phyloP scores from a whole-genome alignment of 2,888 invertebrate genomes.

The Vesta saturnalis region DNA sequence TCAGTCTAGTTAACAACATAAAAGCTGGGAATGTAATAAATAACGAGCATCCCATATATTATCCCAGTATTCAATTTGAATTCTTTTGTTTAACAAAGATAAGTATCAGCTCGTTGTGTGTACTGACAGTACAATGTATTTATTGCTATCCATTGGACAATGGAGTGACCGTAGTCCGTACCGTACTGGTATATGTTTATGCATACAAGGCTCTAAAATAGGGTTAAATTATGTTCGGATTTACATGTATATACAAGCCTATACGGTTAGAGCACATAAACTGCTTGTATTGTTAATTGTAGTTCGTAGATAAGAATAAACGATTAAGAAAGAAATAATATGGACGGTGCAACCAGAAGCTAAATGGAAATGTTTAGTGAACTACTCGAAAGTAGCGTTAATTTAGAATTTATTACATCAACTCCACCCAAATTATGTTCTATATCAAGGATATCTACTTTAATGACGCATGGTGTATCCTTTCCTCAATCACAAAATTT shows the following conservation, averaged over 20 bases:
- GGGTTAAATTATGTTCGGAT: constrained; percentile 33
- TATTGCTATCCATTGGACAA: constrained; percentile 52
- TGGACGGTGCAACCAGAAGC: not conserved
- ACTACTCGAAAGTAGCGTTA: not conserved
- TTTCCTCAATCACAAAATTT: not conserved
- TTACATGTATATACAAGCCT: constrained; percentile 19
- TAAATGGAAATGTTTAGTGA: constrained; percentile 5
- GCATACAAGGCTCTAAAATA: constrained; percentile 32
- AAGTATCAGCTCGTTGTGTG: constrained; percentile 53
- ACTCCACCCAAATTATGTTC: constrained; percentile 8
- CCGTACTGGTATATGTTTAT: constrained; percentile 32
- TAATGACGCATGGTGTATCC: not conserved
- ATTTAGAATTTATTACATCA: not conserved
- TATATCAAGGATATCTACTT: not conserved
- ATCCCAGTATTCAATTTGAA: constrained; percentile 54
- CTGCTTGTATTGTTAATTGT: constrained; percentile 9
- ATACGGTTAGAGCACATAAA: constrained; percentile 14
- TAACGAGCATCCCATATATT: constrained; percentile 42
- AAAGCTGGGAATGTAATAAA: constrained; percentile 35
- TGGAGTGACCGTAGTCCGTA: constrained; percentile 42
- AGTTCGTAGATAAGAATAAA: constrained; percentile 8
- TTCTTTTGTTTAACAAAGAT: constrained; percentile 56
- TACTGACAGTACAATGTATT: constrained; percentile 53
- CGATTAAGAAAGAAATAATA: constrained; percentile 1
- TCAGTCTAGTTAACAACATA: constrained; percentile 31